phyloP scores from a whole-genome alignment of 2,113 vertebrate genomes.

The Stegostoma tigrinum region DNA sequence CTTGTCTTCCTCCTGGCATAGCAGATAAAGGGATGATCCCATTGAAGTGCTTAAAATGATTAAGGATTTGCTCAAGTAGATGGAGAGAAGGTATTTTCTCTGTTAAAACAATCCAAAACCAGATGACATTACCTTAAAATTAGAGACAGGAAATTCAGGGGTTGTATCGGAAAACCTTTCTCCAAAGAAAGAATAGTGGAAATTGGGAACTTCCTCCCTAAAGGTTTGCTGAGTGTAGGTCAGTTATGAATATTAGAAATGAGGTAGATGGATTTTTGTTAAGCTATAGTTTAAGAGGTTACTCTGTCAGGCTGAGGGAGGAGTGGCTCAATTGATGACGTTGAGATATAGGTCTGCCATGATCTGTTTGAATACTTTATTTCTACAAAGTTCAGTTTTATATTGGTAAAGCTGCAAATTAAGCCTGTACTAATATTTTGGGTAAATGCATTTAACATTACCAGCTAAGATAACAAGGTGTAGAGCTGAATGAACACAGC shows the following conservation, averaged over 20 bases:
- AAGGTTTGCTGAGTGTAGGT: background rate
- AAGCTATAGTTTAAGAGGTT: background rate
- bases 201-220: background rate
- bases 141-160: background rate
- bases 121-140: background rate
- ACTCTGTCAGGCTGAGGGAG: too few relatives aligned
- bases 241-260: background rate
- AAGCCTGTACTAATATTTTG: too few relatives aligned
- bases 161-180: background rate
- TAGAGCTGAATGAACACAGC: background rate
- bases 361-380: background rate
- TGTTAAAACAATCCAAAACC: background rate
- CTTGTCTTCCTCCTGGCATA: background rate
- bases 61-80: background rate
- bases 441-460: too few relatives aligned
- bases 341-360: background rate
- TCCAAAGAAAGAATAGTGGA: background rate
- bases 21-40: background rate
- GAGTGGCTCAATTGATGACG: too few relatives aligned
- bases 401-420: background rate
- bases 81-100: background rate
- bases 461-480: background rate
- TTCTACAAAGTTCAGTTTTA: background rate
- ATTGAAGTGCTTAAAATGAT: background rate
- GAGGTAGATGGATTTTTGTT: background rate